Base-by-base conservation (phyloP, 2,888 invertebrate species). In the Cerastis leucographa region DNA sequence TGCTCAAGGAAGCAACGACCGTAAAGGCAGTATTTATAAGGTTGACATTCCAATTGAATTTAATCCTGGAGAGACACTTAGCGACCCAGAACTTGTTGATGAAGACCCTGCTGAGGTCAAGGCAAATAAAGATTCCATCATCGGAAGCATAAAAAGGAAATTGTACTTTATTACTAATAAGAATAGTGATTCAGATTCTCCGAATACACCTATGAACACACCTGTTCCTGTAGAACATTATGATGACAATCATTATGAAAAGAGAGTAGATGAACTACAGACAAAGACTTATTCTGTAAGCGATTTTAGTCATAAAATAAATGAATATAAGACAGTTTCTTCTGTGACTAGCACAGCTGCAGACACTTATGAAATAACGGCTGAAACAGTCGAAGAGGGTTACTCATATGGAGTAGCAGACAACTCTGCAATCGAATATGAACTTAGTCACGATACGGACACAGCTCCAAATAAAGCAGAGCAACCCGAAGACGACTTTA, bases 51-150 rank as follows among this genome's bases (percentile, higher is more conserved):
- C 78, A 0, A 54, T 59, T 62, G 72, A 79, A 17, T 7, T 40
- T 25, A 67, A 79, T 56, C 78, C 69, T 12, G 71, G 11, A 69
- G 87, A 84, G 44, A 65, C 76, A 42, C 74, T 80, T 6, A 87
- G 87, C 9, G 85, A 87, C 35, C 88, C 87, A 11, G 87, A 88
- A 71, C 76, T 83, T 65, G 78, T 80, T 1, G 83, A 85, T 11
- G 83, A 87, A 51, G 76, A 83, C 44, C n/a, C 74, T 11, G 74
- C 78, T 17, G 74, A 61, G 11, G n/a, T 25, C 7, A 78, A 71
- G 65, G 62, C 71, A 17, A 59, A 61, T 2, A 81, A 71, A 56
- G 68, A 72, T 25, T 62, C 80, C 0, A 68, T 84, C 0, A 85
- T 86, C 7, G 64, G 67, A 51, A 80, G 69, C 25, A 59, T 87